Conservation (phyloP, 2,113 vertebrate genomes). For the Leptodactylus fuscus region DNA sequence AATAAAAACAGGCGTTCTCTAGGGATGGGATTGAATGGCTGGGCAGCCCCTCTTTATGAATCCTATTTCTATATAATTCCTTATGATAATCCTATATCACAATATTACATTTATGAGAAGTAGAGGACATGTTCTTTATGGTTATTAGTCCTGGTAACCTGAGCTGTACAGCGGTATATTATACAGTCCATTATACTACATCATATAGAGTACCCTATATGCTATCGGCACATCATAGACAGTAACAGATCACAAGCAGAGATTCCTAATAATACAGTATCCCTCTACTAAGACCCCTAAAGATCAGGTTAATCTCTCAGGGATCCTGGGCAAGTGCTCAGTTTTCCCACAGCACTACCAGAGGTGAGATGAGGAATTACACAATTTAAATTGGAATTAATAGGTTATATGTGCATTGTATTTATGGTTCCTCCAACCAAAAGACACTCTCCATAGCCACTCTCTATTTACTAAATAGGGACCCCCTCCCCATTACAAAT, state of each 20-base stretch:
- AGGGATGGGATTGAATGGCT: constrained; percentile 51
- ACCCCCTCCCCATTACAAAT: no score
- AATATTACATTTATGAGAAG: constrained; percentile 53
- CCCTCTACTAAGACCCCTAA: not conserved
- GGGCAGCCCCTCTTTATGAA: constrained; percentile 49
- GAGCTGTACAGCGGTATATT: not conserved
- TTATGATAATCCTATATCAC: constrained; percentile 56
- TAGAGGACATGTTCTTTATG: constrained; percentile 39
- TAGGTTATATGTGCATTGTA: no score
- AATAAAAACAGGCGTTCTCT: constrained; percentile 53
- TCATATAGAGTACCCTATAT: not conserved
- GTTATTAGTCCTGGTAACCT: constrained; percentile 45
- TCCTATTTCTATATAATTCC: constrained; percentile 55
- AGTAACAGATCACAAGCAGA: no score
- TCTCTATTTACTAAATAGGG: no score
- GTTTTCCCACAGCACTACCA: no score
- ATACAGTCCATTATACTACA: not conserved
- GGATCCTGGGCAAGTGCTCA: no score
- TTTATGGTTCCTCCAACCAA: no score
- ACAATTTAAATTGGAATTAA: no score
- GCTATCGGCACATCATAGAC: not conserved
- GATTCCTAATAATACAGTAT: no score
- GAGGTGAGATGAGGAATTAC: no score
- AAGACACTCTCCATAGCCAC: no score
- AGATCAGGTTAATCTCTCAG: not conserved